A percentile compares a stretch with the other conserved stretches of the same genome.
phyloP scores from a whole-genome alignment of 1,140 invertebrate genomes.

The Trichoplusia ni region DNA sequence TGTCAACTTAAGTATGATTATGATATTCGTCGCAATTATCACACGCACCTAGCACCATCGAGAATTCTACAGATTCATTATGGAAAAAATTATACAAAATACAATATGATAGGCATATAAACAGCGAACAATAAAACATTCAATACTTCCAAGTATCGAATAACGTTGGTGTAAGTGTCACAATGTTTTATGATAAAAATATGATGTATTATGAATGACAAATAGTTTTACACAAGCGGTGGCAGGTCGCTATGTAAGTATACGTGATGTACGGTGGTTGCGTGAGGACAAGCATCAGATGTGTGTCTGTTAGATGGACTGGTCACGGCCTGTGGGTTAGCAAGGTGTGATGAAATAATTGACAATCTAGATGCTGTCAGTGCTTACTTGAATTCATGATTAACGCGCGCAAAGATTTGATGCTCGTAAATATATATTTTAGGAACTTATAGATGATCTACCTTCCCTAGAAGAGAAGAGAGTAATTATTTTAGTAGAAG shows the following conservation, averaged over 20 bases:
- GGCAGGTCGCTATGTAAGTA: background rate
- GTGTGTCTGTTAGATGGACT: background rate
- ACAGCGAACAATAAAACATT: slow-evolving; percentile 15
- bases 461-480: too few species aligned
- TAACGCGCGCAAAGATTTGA: too few species aligned
- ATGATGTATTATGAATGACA: slow-evolving; percentile 26
- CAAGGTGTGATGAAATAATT: too few species aligned
- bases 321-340: too few species aligned
- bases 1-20: background rate
- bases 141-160: slow-evolving; percentile 13
- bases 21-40: background rate
- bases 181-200: slow-evolving; percentile 13
- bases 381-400: too few species aligned
- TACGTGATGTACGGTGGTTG: too few species aligned
- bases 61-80: background rate
- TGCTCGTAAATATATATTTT: too few species aligned
- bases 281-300: background rate
- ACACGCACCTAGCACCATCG: background rate
- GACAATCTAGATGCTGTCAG: too few species aligned
- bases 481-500: too few species aligned
- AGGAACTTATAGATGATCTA: too few species aligned
- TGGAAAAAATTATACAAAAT: slow-evolving; percentile 3
- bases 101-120: slow-evolving; percentile 3
- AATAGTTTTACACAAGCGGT: background rate
- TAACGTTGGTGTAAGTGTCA: slow-evolving; percentile 10